These are phyloP conservation scores for Cheilosia pagana DNA, from an alignment of 2,888 invertebrate species.

Conservation along the genomic window DNA sequence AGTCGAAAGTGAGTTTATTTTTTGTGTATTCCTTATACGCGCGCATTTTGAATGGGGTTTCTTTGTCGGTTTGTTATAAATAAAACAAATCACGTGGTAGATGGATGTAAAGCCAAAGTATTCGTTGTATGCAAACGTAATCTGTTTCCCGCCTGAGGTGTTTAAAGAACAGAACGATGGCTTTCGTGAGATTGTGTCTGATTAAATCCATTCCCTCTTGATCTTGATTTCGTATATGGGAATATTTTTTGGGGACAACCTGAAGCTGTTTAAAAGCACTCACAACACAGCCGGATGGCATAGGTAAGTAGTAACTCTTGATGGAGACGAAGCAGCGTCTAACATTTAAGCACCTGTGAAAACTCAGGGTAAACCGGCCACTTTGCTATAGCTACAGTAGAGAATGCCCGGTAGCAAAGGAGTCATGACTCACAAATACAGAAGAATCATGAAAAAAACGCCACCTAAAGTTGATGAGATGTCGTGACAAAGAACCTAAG, in stretches of 20 bases:
- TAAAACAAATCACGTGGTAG: constrained; percentile 21
- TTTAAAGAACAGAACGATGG: neutral
- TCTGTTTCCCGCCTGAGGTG: constrained; percentile 22
- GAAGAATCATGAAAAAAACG: too few relatives aligned
- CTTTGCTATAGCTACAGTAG: too few relatives aligned
- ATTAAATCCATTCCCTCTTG: neutral
- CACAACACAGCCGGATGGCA: too few relatives aligned
- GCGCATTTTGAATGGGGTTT: neutral
- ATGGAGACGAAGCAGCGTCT: too few relatives aligned
- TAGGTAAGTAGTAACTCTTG: too few relatives aligned
- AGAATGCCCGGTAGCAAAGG: too few relatives aligned
- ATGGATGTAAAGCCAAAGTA: constrained; percentile 9
- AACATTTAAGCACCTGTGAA: too few relatives aligned
- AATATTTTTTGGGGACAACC: neutral
- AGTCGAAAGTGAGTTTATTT: constrained; percentile 11
- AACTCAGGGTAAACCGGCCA: too few relatives aligned
- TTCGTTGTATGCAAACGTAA: constrained; percentile 35
- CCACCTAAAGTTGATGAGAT: too few relatives aligned
- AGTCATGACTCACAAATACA: too few relatives aligned
- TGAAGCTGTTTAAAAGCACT: too few relatives aligned
- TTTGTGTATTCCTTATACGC: constrained; percentile 3
- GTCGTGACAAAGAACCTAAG: too few relatives aligned
- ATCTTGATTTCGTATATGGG: neutral
- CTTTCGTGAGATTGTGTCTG: neutral
- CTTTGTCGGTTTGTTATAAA: neutral